These are phyloP conservation scores for Sebastes trivittatus DNA, from an alignment of 2,797 vertebrate genomes.

Conservation along the genomic window DNA sequence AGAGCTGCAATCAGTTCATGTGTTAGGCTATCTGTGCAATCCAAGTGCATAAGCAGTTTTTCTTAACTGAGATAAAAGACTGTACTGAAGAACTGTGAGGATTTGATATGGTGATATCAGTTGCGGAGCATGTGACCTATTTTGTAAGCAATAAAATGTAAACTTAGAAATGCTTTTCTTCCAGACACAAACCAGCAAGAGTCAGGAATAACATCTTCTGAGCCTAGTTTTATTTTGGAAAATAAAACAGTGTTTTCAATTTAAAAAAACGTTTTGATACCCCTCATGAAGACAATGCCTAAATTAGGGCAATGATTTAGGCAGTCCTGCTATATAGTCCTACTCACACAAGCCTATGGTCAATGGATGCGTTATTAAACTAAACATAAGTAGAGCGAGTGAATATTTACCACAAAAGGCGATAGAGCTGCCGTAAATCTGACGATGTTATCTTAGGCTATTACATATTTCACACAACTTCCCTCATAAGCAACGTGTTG, in stretches of 20 bases:
- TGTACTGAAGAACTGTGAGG: background rate
- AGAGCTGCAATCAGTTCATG: slow-evolving; percentile 3
- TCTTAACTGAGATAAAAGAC: background rate
- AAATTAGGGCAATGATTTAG: background rate
- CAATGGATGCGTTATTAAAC: background rate
- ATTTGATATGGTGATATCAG: background rate
- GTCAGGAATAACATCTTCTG: slow-evolving; percentile 1
- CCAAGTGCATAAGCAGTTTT: background rate
- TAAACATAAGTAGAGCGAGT: background rate
- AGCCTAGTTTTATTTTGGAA: background rate
- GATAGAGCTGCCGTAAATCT: background rate
- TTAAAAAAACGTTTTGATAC: background rate
- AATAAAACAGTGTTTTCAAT: slow-evolving; percentile 5
- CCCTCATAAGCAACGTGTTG: background rate
- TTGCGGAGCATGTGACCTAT: slow-evolving; percentile 4
- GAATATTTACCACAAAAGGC: background rate
- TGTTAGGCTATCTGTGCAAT: slow-evolving; percentile 1
- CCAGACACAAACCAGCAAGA: background rate
- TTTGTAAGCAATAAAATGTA: slow-evolving; percentile 20
- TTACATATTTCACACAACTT: background rate
- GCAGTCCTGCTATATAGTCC: background rate
- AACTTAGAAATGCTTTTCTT: slow-evolving; percentile 23
- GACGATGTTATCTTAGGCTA: background rate
- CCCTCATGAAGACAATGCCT: background rate
- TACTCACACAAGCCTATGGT: background rate